These are phyloP conservation scores for Dinothrombium tinctorium DNA, from an alignment of 1,140 invertebrate species.

Conservation along the genomic window DNA sequence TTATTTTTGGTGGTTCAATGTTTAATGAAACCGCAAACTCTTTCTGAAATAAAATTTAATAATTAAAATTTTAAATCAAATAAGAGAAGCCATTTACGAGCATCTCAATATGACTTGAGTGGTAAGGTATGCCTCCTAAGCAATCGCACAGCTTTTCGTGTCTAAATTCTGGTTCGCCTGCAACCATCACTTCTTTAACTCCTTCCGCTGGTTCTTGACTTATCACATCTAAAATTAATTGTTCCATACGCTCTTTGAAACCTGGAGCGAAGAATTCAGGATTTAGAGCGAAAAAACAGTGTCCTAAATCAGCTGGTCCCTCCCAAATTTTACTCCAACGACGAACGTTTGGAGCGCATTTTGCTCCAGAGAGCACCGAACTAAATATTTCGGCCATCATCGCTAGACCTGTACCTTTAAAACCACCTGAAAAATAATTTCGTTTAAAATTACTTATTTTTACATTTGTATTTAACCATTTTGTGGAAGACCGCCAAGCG, in stretches of 20 bases:
- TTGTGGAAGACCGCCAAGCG: conserved; percentile 40
- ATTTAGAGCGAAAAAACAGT: conserved; percentile 72
- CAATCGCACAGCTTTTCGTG: conserved; percentile 37
- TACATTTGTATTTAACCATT: conserved; percentile 3
- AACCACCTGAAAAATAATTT: conserved; percentile 29
- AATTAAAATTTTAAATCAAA: too few species aligned
- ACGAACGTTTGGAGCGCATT: conserved; percentile 41
- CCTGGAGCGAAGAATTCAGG: conserved; percentile 53
- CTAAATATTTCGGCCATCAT: conserved; percentile 64
- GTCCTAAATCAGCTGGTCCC: conserved; percentile 49
- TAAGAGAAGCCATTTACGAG: conserved; percentile 20
- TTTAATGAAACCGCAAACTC: too few species aligned
- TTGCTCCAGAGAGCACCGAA: conserved; percentile 37
- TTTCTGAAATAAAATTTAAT: too few species aligned
- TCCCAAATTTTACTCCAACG: conserved; percentile 42
- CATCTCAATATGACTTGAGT: conserved; percentile 40
- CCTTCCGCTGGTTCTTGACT: conserved; percentile 18
- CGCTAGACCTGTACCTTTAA: conserved; percentile 70
- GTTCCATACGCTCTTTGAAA: conserved; percentile 46
- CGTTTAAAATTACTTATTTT: not conserved
- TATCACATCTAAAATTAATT: conserved; percentile 26
- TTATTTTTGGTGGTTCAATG: too few species aligned
- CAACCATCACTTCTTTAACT: too few species aligned
- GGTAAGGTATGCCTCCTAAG: conserved; percentile 50
- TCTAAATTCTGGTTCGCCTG: conserved; percentile 56